Conservation (phyloP, 2,797 vertebrate genomes). For the Schizopygopsis malacanthus region DNA sequence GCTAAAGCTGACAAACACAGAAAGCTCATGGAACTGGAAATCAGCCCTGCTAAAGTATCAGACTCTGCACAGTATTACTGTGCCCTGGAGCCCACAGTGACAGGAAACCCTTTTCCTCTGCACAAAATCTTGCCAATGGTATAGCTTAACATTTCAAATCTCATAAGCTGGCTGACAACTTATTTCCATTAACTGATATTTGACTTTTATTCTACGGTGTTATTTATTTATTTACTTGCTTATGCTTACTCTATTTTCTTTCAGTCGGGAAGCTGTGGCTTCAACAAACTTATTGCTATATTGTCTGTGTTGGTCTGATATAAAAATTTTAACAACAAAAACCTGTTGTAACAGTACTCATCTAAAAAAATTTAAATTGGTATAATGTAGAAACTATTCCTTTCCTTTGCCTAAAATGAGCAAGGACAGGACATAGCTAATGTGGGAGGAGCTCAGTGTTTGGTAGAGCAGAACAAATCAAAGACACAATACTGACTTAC, state of each 20-base stretch:
- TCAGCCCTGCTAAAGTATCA: constrained; percentile 41
- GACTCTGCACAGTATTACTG: constrained; percentile 51
- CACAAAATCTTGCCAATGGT: constrained; percentile 6
- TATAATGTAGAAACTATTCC: not conserved
- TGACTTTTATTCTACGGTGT: not conserved
- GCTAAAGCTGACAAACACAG: constrained; percentile 17
- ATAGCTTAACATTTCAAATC: not conserved
- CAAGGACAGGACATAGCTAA: too few species aligned
- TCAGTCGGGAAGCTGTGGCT: too few species aligned
- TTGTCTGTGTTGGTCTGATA: too few species aligned
- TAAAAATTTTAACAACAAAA: too few species aligned
- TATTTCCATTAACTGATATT: not conserved
- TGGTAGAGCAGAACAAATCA: not conserved
- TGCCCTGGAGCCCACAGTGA: constrained; percentile 49
- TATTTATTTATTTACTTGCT: too few species aligned
- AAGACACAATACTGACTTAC: not conserved
- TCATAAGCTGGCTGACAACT: not conserved
- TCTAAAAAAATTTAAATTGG: too few species aligned
- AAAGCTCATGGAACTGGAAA: constrained; percentile 27
- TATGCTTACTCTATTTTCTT: too few species aligned
- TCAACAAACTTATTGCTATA: too few species aligned
- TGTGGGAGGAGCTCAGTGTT: constrained; percentile 9
- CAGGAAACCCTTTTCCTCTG: constrained; percentile 24
- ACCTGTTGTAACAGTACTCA: too few species aligned
- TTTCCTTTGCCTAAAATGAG: too few species aligned